Base-by-base conservation (phyloP, 2,797 vertebrate genomes). In the Acropternis orthonyx region DNA sequence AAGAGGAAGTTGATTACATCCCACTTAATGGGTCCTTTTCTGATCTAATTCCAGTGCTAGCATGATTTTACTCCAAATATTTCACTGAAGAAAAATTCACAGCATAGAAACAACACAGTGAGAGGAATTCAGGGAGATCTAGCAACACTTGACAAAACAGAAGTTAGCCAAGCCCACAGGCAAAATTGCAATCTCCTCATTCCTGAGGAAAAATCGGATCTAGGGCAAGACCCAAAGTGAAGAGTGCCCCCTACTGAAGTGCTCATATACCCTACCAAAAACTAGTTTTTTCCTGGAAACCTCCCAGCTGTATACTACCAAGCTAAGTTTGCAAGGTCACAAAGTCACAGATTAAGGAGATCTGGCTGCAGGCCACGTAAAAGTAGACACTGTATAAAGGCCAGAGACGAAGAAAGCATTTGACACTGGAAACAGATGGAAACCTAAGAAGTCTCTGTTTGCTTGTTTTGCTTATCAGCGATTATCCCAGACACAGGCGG, bases 371-470 rank as follows among this genome's bases (percentile, higher is more conserved):
- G 27, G 87, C 65, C 89, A 88, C 26, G 22, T 56, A 82, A 61
- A 89, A 92, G 61, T 65, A 92, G 85, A 94, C 52, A 49, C 75
- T 75, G 79, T 78, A 83, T 58, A 69, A 91, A 89, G 43, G 46
- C 55, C 89, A 89, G 76, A 83, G 80, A 37, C 0, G 2, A 87
- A 77, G 62, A 84, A 93, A 93, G 41, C 43, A 90, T 76, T 27
- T 90, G 83, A 61, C 63, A n/a, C 13, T 85, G 85, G 77, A 94
- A 96, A 92, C 44, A 51, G 46, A 86, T 49, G 61, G 93, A 93
- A 97, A 97, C 82, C 68, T 82, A 88, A 95, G 91, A 93, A 61
- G 74, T 81, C 75, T 95, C 65, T 94, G 88, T 80, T 95, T 97
- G 73, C 62, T 94, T 97, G 91, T 73, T 96, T 94, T 92, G 76